These are phyloP conservation scores for Falco concolor DNA, from an alignment of 2,797 vertebrate genomes.

Conservation along the genomic window DNA sequence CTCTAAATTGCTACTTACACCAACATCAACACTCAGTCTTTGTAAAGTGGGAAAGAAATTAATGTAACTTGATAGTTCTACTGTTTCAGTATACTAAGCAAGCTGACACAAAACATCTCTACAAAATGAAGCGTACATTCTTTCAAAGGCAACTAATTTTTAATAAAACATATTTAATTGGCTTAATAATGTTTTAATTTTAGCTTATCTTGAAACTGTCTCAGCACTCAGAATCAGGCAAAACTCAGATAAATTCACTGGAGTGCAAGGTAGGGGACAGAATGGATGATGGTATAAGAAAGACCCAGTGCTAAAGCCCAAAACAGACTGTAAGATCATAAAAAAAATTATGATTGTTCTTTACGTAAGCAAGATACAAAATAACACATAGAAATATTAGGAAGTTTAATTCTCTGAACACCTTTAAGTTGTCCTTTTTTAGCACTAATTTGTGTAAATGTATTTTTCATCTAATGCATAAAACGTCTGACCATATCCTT, in stretches of 20 bases:
- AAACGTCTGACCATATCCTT: background rate
- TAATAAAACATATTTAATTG: background rate
- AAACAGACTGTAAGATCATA: background rate
- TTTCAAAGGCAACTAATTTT: background rate
- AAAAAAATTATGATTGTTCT: background rate
- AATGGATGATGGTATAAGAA: background rate
- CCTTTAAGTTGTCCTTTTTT: background rate
- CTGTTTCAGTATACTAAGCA: background rate
- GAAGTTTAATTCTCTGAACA: background rate
- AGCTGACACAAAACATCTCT: background rate
- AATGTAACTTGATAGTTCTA: background rate
- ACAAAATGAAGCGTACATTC: background rate
- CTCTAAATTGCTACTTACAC: background rate
- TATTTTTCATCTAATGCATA: background rate
- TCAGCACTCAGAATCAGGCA: background rate
- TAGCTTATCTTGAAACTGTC: background rate
- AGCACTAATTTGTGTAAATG: background rate
- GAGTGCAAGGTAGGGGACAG: fast-evolving
- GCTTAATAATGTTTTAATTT: background rate
- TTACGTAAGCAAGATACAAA: background rate
- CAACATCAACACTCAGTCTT: background rate
- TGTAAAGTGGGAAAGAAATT: background rate
- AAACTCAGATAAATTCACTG: background rate
- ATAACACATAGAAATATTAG: background rate
- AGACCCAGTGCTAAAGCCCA: background rate